A percentile compares a stretch with the other conserved stretches of the same genome.
These are phyloP conservation scores for Synergus japonicus DNA, from an alignment of 2,888 invertebrate genomes.

Conservation along the genomic window DNA sequence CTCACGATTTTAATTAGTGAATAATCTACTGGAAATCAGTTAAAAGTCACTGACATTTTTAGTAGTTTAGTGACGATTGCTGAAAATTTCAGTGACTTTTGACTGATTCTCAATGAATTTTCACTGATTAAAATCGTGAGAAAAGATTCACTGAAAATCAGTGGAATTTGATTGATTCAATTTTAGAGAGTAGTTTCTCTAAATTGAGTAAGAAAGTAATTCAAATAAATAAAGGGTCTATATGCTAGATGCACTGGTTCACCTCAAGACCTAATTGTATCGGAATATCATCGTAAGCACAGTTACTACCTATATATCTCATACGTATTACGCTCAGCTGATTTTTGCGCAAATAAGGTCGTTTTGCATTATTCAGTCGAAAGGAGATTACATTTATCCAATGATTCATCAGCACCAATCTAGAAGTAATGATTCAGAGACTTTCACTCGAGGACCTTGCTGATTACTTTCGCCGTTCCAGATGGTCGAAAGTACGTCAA, in stretches of 20 bases:
- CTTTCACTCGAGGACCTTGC: slow-evolving; percentile 52
- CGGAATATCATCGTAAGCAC: neutral
- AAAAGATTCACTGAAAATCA: too few relatives aligned
- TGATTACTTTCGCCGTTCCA: slow-evolving; percentile 51
- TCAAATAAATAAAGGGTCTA: neutral
- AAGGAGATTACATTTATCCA: slow-evolving; percentile 44
- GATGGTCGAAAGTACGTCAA: slow-evolving; percentile 46
- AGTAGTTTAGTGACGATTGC: too few relatives aligned
- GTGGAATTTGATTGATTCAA: too few relatives aligned
- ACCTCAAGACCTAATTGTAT: slow-evolving; percentile 7
- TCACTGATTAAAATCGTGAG: too few relatives aligned
- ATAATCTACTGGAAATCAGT: too few relatives aligned
- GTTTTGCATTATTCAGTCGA: slow-evolving; percentile 19
- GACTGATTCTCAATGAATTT: too few relatives aligned
- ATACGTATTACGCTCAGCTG: neutral
- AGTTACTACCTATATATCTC: neutral
- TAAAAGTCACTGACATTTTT: too few relatives aligned
- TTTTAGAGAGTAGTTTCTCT: too few relatives aligned
- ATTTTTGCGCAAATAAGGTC: slow-evolving; percentile 19
- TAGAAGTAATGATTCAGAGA: slow-evolving; percentile 47
- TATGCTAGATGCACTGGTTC: neutral
- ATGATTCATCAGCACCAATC: slow-evolving; percentile 48
- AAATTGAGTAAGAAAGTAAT: neutral
- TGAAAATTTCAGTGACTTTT: too few relatives aligned
- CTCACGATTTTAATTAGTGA: too few relatives aligned